These are phyloP conservation scores for Petrocephalus sullivani DNA, from an alignment of 2,797 vertebrate genomes.

Conservation along the genomic window DNA sequence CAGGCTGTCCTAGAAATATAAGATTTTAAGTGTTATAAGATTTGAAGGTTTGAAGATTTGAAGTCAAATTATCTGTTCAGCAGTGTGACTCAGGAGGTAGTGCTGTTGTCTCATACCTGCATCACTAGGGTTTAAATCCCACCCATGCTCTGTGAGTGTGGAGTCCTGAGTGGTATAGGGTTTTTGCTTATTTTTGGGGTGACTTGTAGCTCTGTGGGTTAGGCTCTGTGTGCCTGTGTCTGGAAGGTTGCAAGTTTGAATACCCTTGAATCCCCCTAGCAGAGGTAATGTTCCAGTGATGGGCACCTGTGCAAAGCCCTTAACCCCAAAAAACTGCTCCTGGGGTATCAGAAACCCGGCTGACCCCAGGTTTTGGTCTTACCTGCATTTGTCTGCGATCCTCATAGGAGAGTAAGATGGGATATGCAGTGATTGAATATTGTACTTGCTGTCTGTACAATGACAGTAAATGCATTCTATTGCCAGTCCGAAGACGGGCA, in stretches of 20 bases:
- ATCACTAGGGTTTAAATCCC: background rate
- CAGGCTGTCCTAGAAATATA: background rate
- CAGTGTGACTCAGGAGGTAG: background rate
- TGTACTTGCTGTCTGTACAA: background rate
- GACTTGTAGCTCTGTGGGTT: background rate
- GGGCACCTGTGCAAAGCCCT: background rate
- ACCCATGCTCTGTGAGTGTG: background rate
- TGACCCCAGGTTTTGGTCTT: background rate
- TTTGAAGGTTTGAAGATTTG: too few relatives aligned
- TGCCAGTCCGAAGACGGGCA: background rate
- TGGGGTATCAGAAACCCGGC: background rate
- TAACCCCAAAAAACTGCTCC: background rate
- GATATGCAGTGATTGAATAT: background rate
- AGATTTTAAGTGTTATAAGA: background rate
- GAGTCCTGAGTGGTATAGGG: background rate
- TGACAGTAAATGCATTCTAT: background rate
- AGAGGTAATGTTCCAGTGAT: background rate
- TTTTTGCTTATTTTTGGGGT: background rate
- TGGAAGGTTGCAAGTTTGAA: background rate
- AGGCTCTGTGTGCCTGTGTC: background rate
- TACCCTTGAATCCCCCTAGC: background rate
- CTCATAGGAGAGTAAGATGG: background rate
- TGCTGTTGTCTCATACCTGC: background rate
- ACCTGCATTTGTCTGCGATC: background rate
- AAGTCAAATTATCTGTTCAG: background rate